phyloP scores from a whole-genome alignment of 2,797 vertebrate genomes.

The Schizopygopsis malacanthus region DNA sequence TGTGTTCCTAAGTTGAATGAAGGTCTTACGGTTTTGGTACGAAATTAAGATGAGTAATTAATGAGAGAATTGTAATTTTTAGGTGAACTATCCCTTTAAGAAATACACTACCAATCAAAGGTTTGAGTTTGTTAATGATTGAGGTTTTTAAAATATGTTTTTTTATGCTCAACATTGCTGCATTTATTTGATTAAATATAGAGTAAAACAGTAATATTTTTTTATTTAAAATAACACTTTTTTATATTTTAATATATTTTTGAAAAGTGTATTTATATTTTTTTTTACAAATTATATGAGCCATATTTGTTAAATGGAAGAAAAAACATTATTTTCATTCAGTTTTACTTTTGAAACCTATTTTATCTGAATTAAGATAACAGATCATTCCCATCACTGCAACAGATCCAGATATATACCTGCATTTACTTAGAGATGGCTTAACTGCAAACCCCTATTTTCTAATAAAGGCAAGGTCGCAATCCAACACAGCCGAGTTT shows the following conservation, averaged over 20 bases:
- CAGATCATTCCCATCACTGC: neutral
- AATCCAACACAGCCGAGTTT: neutral
- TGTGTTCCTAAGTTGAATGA: neutral
- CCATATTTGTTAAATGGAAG: neutral
- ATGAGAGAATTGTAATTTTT: too few relatives aligned
- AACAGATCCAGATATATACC: neutral
- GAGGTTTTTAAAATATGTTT: neutral
- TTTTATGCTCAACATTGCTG: neutral
- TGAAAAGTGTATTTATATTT: neutral
- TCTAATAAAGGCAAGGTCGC: neutral
- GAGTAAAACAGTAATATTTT: neutral
- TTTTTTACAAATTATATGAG: neutral
- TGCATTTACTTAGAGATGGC: neutral
- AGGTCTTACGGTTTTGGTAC: too few relatives aligned
- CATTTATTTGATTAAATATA: neutral
- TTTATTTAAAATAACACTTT: neutral
- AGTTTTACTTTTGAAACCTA: neutral
- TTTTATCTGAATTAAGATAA: neutral
- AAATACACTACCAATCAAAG: neutral
- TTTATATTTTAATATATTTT: neutral
- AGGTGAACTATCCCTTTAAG: too few relatives aligned
- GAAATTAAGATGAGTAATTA: too few relatives aligned
- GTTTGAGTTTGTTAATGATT: neutral
- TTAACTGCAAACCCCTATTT: neutral
- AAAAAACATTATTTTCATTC: neutral